Conservation (phyloP, 2,113 vertebrate species). For the Natator depressus region DNA sequence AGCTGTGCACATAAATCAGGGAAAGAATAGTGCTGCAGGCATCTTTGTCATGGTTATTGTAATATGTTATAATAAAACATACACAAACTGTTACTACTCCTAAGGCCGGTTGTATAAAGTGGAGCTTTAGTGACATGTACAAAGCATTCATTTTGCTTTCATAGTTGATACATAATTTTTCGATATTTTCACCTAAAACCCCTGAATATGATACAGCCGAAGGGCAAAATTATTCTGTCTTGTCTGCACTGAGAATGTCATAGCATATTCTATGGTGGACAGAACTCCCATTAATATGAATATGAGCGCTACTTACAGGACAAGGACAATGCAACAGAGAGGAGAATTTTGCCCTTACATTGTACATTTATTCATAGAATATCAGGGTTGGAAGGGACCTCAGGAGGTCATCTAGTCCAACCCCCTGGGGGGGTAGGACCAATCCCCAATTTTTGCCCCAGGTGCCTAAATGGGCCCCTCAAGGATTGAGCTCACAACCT, state of each 20-base stretch:
- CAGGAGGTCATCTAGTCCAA: too few relatives aligned
- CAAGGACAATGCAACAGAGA: background rate
- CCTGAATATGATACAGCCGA: background rate
- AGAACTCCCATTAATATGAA: background rate
- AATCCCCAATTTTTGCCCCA: too few relatives aligned
- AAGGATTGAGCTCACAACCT: too few relatives aligned
- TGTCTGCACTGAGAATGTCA: background rate
- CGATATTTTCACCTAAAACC: background rate
- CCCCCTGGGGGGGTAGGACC: too few relatives aligned
- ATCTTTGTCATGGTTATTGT: background rate
- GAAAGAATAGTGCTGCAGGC: background rate
- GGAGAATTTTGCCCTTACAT: background rate
- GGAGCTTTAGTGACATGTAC: background rate
- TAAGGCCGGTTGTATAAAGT: background rate
- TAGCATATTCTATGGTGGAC: fast-evolving
- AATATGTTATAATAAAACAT: background rate
- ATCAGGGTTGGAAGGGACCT: too few relatives aligned
- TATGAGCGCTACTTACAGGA: background rate
- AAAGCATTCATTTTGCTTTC: background rate
- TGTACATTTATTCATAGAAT: background rate
- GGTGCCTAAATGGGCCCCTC: too few relatives aligned
- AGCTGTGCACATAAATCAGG: background rate
- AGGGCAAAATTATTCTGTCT: background rate
- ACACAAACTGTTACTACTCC: background rate
- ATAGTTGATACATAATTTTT: background rate